Base-by-base conservation (phyloP, 2,888 invertebrate species). In the Epiblema foenella region DNA sequence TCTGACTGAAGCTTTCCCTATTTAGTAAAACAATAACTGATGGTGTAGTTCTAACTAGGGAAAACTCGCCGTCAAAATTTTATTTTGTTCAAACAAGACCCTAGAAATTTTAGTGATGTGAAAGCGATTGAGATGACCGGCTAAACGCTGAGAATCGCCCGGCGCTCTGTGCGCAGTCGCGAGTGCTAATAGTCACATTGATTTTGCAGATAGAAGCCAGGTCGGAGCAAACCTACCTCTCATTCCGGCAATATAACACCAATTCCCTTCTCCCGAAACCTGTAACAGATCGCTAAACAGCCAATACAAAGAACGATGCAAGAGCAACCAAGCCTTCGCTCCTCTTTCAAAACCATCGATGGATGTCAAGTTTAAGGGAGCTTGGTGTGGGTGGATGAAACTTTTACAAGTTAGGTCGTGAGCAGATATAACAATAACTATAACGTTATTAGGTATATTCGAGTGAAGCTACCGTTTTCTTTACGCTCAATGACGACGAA, bases 151-250 rank as follows among this genome's bases (percentile, higher is more conserved):
- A 18, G 63, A 64, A 54, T 64, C 64, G 20, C 64, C 64, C 65
- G 46, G 29, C 57, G 11, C 65, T 57, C 83, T 87, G 86, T 93
- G 93, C 93, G 93, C 90, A 93, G 93, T 93, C 93, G 93, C 93
- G 93, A 90, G 91, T 90, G 92, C 92, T 93, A 93, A 93, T 93
- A 84, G 91, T 81, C 92, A 92, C 93, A 93, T 93, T 93, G 93
- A 93, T 93, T 93, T 93, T 93, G 93, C 93, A 93, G 93, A 93
- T 93, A 92, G 91, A 89, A 90, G 90, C 88, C 91, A 91, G 91
- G 92, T 92, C 89, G 90, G 89, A 69, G 86, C 89, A 86, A 89
- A 89, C 87, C 88, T 87, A 89, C 90, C 89, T 86, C 85, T 81
- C 78, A 79, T 82, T 82, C 82, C 80, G 77, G 78, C 78, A 83